Evolutionary conservation across 2,797 vertebrate genomes (phyloP), one percentile per base, ranked within the genome.

Genomic region (Cynopterus sphinx): DNA sequence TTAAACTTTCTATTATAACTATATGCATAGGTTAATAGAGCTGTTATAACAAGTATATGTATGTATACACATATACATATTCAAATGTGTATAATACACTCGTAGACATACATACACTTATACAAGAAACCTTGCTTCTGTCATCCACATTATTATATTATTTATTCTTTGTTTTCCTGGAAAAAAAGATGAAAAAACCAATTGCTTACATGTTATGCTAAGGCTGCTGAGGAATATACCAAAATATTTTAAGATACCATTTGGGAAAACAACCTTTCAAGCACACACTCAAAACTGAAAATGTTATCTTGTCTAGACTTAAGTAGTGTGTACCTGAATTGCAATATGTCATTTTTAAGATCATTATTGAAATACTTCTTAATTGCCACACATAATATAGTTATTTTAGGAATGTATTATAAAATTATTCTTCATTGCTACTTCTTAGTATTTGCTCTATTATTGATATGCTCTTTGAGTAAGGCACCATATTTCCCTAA

Each of bases 401-500:
- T 59, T 73, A 90, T 75, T 87, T 88, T 74, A 93, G 21, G 28
- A 87, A 41, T 90, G 3, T 36, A 83, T 91, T 79, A 3, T 89
- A 51, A 75, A 73, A 39, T 36, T 75, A 5, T 57, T 75, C 24
- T 73, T 59, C n/a, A 63, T 78, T 28, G 53, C 28, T 73, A 31
- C 28, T 83, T 91, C 84, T 81, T 78, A 70, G 87, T 55, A 51
- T 79, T 86, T 90, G 16, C 1, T 93, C 2, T 93, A 43, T 55
- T 95, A 82, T 22, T 81, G 24, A 46, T 71, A 5, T 28, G 6
- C 10, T 93, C 26, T 53, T 86, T 71, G 67, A 87, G 10, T 87
- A 78, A 65, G 31, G 26, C 3, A 71, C 6, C 51, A 70, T 53
- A 24, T 24, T 89, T 77, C 16, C 7, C 31, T 55, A 57, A 84